Evolutionary conservation across 2,888 invertebrate species (phyloP), one percentile per base, ranked within the genome.

Genomic region (Lasioglossum figueresi): DNA sequence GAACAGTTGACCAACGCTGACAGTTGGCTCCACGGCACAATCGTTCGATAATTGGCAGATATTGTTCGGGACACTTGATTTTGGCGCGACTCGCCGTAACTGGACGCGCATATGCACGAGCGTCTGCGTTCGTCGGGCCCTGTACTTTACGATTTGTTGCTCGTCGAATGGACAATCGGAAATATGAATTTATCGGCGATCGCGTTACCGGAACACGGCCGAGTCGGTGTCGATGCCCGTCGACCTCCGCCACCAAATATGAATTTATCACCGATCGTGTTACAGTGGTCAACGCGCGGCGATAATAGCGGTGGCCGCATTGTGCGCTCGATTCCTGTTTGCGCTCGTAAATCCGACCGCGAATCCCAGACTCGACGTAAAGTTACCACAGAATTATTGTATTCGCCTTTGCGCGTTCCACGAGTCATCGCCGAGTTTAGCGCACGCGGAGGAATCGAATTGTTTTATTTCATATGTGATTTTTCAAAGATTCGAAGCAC

Each of bases 131-230:
- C 40, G 40, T 40, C 70, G 40, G 31, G 19, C 23, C 72, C 34
- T 23, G 23, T 83, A 84, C 93, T 94, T 94, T 94, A 95, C 94
- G 95, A 94, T 95, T 95, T 95, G 94, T 95, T 95, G 91, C 90
- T 79, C 88, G 92, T 92, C 91, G 86, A 85, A 37, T n/a, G 88
- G 82, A 91, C 93, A 92, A 93, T 93, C 88, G 92, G 86, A 93
- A 92, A 93, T 93, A 93, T 93, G 93, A 93, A 94, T 95, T 95
- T 94, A 94, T 95, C 92, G 88, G 88, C 92, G 93, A 93, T 95
- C 91, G 87, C 86, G 91, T 94, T 94, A 92, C 93, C 63, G 10
- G 27, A 12, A 43, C 31, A 14, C n/a, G 5, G 10, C 16, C 45
- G 66, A 48, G 23, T 23, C 37, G 37, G 5, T 12, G 37, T 23